phyloP scores from a whole-genome alignment of 2,797 vertebrate genomes.

The Esox masquinongy region DNA sequence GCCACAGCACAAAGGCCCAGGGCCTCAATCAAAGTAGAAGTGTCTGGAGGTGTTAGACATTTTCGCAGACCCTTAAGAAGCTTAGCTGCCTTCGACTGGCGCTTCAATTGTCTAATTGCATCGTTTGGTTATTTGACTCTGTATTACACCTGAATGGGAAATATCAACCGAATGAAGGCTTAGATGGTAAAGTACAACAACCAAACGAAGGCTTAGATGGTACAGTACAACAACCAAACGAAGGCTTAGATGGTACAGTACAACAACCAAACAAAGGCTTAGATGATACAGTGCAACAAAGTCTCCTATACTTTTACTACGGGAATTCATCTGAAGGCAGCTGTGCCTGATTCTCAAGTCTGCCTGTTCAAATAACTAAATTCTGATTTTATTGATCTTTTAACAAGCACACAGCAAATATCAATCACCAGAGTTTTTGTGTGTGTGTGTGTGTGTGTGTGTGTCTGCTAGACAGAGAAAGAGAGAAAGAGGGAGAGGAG shows the following conservation, averaged over 20 bases:
- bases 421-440: not conserved
- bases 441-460: slow-evolving; percentile 13
- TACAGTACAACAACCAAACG: too few species aligned
- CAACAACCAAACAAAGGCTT: not conserved
- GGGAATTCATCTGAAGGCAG: not conserved
- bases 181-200: too few species aligned
- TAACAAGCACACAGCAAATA: not conserved
- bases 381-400: not conserved
- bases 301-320: not conserved
- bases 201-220: too few species aligned
- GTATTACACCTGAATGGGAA: not conserved
- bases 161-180: not conserved
- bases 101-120: not conserved
- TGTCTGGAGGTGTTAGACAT: not conserved
- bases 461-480: not conserved
- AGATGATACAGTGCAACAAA: not conserved
- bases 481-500: not conserved
- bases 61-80: not conserved
- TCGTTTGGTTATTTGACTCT: not conserved
- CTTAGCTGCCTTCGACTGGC: not conserved
- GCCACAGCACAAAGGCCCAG: not conserved
- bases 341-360: too few species aligned
- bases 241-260: not conserved
- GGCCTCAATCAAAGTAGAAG: not conserved
- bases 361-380: not conserved